These are phyloP conservation scores for Bombyx mori DNA, from an alignment of 1,140 invertebrate genomes.

Conservation along the genomic window DNA sequence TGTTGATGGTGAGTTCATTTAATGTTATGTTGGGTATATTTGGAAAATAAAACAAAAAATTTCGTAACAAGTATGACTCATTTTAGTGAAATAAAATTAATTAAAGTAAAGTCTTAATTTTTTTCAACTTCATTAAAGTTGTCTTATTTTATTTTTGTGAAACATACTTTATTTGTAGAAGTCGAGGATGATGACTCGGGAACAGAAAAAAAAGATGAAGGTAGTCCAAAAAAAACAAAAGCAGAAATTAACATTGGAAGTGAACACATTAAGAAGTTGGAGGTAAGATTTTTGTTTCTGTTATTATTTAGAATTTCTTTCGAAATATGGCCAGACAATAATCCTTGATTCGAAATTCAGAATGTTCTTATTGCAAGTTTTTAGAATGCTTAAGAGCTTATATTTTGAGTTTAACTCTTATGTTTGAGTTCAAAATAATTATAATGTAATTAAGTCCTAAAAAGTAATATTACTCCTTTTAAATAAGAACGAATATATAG, in stretches of 20 bases:
- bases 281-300: conserved; percentile 60
- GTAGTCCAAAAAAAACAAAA: conserved; percentile 71
- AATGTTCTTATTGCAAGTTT: no score
- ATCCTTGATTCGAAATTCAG: no score
- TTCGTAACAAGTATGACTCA: not conserved
- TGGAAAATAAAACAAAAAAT: not conserved
- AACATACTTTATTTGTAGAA: conserved; percentile 30
- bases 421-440: no score
- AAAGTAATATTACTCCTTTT: no score
- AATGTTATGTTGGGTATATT: conserved; percentile 1
- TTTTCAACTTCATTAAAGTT: not conserved
- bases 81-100: not conserved
- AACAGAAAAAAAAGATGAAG: conserved; percentile 72
- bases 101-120: not conserved
- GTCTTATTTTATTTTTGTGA: no score
- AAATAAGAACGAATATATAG: no score
- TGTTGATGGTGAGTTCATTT: conserved; percentile 76
- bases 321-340: not conserved
- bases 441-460: no score
- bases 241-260: conserved; percentile 82
- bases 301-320: not conserved
- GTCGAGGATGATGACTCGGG: conserved; percentile 77
- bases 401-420: no score
- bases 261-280: conserved; percentile 82
- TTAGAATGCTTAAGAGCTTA: no score